Evolutionary conservation across 1,140 invertebrate species (phyloP).

Genomic region (Anthonomus grandis): DNA sequence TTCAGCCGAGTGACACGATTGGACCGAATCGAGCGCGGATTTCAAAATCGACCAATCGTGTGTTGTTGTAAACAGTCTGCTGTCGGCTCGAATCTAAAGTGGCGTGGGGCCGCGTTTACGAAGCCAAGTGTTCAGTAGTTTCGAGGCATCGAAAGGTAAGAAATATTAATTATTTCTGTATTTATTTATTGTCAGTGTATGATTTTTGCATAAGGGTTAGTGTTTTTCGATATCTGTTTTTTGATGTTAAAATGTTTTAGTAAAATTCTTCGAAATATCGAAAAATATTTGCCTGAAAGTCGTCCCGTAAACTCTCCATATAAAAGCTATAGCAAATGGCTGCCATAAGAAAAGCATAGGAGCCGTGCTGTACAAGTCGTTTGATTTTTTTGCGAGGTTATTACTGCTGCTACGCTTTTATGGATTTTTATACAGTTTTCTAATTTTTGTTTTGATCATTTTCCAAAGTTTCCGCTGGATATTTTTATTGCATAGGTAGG

Average conservation of each 20-base stretch:
- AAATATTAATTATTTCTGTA: constrained; percentile 55
- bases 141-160: constrained; percentile 57
- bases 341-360: constrained; percentile 49
- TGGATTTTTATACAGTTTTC: constrained; percentile 21
- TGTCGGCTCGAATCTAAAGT: constrained; percentile 57
- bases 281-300: constrained; percentile 39
- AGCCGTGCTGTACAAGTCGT: constrained; percentile 7
- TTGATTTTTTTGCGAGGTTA: constrained; percentile 30
- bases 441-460: constrained; percentile 37
- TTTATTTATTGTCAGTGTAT: constrained; percentile 52
- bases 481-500: constrained; percentile 9
- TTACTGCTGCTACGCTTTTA: constrained; percentile 1
- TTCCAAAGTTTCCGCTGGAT: constrained; percentile 21
- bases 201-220: constrained; percentile 36
- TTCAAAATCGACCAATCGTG: constrained; percentile 52
- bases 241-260: constrained; percentile 14
- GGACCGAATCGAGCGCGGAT: constrained; percentile 59
- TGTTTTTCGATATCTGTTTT: constrained; percentile 31
- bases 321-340: constrained; percentile 47
- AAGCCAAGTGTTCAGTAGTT: constrained; percentile 59
- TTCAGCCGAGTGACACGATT: constrained; percentile 48
- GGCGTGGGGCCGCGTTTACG: constrained; percentile 61
- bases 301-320: constrained; percentile 38
- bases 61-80: constrained; percentile 50
- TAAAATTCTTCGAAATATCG: constrained; percentile 28